Conservation (phyloP, 2,888 invertebrate genomes). For the Apocheima hispidaria region DNA sequence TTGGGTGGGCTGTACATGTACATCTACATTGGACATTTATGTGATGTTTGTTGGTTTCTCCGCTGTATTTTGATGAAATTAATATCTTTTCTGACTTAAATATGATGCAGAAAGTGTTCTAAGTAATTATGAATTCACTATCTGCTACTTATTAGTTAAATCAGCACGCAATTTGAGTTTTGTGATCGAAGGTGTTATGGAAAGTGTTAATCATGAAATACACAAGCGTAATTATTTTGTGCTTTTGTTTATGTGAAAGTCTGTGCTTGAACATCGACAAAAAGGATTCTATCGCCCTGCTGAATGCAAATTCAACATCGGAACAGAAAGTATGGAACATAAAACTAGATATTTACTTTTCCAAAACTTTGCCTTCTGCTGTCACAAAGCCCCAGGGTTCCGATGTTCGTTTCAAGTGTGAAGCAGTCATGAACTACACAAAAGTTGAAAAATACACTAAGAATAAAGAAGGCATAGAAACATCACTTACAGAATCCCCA, state of each 20-base stretch:
- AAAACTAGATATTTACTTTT: conserved; percentile 78
- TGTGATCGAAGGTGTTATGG: conserved; percentile 66
- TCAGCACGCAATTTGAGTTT: conserved; percentile 6
- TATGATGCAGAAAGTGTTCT: neutral
- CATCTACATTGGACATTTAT: too few species aligned
- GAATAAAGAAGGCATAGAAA: conserved; percentile 73
- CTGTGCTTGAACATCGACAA: conserved; percentile 60
- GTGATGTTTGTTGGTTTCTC: conserved; percentile 2
- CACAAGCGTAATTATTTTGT: conserved; percentile 73
- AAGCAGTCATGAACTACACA: conserved; percentile 78
- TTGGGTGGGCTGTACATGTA: too few species aligned
- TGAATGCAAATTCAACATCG: conserved; percentile 67
- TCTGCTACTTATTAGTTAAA: conserved; percentile 2
- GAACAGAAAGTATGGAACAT: conserved; percentile 79
- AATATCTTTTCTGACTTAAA: conserved; percentile 26
- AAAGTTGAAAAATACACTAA: conserved; percentile 75
- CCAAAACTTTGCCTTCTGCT: conserved; percentile 69
- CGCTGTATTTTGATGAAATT: conserved; percentile 20
- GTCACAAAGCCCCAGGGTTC: conserved; percentile 62
- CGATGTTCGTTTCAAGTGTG: conserved; percentile 76
- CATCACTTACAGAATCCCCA: conserved; percentile 69
- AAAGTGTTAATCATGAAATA: conserved; percentile 78
- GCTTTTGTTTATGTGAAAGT: conserved; percentile 67
- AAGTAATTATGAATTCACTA: neutral
- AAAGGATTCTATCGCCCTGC: conserved; percentile 59